phyloP scores from a whole-genome alignment of 2,888 invertebrate genomes.

The Drosophila ezoana region DNA sequence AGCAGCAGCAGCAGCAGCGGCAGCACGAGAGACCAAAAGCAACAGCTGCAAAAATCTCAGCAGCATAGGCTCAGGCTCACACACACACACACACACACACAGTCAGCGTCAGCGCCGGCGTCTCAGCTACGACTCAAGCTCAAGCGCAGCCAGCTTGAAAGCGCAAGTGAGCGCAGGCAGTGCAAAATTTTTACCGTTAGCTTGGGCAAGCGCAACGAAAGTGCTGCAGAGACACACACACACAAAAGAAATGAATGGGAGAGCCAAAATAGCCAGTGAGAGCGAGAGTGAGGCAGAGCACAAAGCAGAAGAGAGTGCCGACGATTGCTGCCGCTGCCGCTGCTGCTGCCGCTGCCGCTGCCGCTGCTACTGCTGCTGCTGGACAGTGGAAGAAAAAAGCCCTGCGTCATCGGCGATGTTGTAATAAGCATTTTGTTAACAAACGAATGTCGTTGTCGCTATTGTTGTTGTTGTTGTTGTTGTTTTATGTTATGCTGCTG shows the following conservation, averaged over 20 bases:
- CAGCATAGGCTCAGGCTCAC: slow-evolving; percentile 30
- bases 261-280: slow-evolving; percentile 17
- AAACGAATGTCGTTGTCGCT: slow-evolving; percentile 61
- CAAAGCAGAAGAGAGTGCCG: slow-evolving; percentile 13
- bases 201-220: slow-evolving; percentile 57
- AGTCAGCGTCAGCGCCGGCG: slow-evolving; percentile 7
- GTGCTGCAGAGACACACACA: slow-evolving; percentile 32
- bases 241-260: slow-evolving; percentile 43
- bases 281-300: slow-evolving; percentile 10
- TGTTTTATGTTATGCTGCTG: slow-evolving; percentile 49
- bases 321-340: not conserved
- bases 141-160: slow-evolving; percentile 27
- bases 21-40: slow-evolving; percentile 43
- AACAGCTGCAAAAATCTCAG: slow-evolving; percentile 40
- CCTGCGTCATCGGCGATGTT: slow-evolving; percentile 75
- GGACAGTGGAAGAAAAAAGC: slow-evolving; percentile 62
- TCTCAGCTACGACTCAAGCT: slow-evolving; percentile 3
- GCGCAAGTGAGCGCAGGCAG: slow-evolving; percentile 54
- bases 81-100: no score
- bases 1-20: slow-evolving; percentile 13
- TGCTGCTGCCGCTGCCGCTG: not conserved
- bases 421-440: slow-evolving; percentile 67
- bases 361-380: slow-evolving; percentile 9
- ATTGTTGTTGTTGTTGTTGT: slow-evolving; percentile 23
- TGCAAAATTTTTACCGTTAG: slow-evolving; percentile 70